phyloP scores from a whole-genome alignment of 2,797 vertebrate species.

The Sebastes oblongus region DNA sequence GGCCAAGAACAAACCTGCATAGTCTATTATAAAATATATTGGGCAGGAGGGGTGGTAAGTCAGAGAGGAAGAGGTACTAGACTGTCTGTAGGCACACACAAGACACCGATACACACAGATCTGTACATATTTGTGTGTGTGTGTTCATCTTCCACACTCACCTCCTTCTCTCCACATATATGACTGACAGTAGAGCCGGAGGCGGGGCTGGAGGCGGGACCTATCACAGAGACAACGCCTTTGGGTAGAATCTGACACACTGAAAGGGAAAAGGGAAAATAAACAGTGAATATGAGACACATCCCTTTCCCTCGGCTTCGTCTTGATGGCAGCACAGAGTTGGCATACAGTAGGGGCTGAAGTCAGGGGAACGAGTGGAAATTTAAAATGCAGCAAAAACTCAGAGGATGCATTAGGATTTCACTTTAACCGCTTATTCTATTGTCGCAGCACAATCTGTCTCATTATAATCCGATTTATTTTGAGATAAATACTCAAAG shows the following conservation, averaged over 20 bases:
- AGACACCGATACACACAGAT: neutral
- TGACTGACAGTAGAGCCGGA: conserved; percentile 95
- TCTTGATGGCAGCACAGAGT: conserved; percentile 16
- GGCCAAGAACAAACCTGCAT: neutral
- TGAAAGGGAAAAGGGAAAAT: conserved; percentile 55
- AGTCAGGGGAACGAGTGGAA: neutral
- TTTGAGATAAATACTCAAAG: conserved; percentile 40
- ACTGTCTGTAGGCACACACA: neutral
- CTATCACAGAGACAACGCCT: conserved; percentile 92
- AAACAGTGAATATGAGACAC: conserved; percentile 26
- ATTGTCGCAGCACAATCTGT: conserved; percentile 22
- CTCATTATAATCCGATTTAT: conserved; percentile 52
- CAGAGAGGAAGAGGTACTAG: neutral
- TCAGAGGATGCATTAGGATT: conserved; percentile 12
- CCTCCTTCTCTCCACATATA: conserved; percentile 97
- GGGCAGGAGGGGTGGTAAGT: neutral
- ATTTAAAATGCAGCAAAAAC: conserved; percentile 32
- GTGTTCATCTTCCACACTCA: conserved; percentile 63
- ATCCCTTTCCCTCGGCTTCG: conserved; percentile 1
- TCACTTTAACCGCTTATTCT: conserved; percentile 29
- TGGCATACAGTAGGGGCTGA: conserved; percentile 13
- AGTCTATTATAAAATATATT: neutral
- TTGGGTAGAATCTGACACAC: conserved; percentile 97
- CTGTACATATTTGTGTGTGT: neutral
- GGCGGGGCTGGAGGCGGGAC: conserved; percentile 92